Evolutionary conservation across 2,888 invertebrate species (phyloP).

Genomic region (Baronia brevicornis): DNA sequence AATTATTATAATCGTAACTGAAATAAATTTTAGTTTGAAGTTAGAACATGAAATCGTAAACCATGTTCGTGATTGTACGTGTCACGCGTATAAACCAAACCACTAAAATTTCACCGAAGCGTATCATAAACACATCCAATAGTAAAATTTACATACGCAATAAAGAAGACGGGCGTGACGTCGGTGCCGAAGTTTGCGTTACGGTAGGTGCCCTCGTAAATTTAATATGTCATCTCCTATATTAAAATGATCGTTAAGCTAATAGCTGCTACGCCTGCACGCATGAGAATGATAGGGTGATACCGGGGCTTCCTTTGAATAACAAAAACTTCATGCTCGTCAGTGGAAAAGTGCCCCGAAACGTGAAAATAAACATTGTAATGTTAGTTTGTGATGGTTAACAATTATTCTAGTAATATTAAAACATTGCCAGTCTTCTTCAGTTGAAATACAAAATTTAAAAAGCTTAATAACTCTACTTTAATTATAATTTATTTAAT

Average conservation of each 20-base stretch:
- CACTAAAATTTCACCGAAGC: conserved; percentile 54
- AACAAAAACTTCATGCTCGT: conserved; percentile 32
- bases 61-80: no score
- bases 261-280: conserved; percentile 63
- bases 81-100: no score
- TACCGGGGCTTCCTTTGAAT: conserved; percentile 45
- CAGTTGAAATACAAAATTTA: no score
- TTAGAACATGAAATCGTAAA: conserved; percentile 36
- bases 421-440: no score
- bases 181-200: conserved; percentile 54
- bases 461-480: no score
- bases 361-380: no score
- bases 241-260: conserved; percentile 74
- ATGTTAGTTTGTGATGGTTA: no score
- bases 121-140: conserved; percentile 61
- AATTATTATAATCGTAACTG: no score
- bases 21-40: conserved; percentile 15
- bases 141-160: conserved; percentile 64
- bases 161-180: conserved; percentile 67
- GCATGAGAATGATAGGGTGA: conserved; percentile 54
- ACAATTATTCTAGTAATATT: no score
- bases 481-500: no score
- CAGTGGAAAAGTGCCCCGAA: conserved; percentile 18
- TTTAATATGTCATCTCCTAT: conserved; percentile 73
- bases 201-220: conserved; percentile 66